Evolutionary conservation across 2,797 vertebrate species (phyloP), one percentile per base, ranked within the genome.

Genomic region (Neostethus bicornis): DNA sequence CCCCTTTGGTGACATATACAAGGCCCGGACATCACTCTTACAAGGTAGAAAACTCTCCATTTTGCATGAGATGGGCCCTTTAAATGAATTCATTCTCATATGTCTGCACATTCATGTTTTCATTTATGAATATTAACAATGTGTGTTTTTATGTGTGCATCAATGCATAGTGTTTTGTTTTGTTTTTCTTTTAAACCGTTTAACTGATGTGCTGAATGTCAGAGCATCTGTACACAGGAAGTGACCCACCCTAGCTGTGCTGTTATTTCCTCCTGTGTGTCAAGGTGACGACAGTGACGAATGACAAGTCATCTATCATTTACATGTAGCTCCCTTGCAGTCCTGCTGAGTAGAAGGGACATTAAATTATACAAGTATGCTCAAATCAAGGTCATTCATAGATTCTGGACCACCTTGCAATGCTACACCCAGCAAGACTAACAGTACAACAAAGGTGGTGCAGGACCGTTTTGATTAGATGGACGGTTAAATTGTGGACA

Each of bases 241-340:
- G 75, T 80, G 67, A 66, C 73, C 64, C 70, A 63, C 58, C 39
- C 37, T 31, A 51, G 25, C 62, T 47, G 48, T 46, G 43, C 46
- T 73, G 66, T 78, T 79, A 72, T 85, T 86, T 78, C 75, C 69
- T 82, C 42, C 74, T 19, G 2, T 37, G 57, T 78, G 73, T 87
- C 71, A 76, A 70, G 79, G 77, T 79, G 70, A 69, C 1, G 61
- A 74, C 81, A 73, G 73, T 83, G 83, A 88, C 85, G 70, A 85
- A 87, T 73, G 83, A 83, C 70, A 34, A 66, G 63, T 72, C 77
- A 45, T 83, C 73, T 70, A 68, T 90, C 73, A 85, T 87, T 85
- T 80, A 61, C 66, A 79, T 79, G 63, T 44, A 47, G 80, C 64
- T 78, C 71, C 70, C 52, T 75, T 72, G 61, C 51, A 42, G 59